Evolutionary conservation across 2,113 vertebrate genomes (phyloP).

Genomic region (Dipodomys ordii): DNA sequence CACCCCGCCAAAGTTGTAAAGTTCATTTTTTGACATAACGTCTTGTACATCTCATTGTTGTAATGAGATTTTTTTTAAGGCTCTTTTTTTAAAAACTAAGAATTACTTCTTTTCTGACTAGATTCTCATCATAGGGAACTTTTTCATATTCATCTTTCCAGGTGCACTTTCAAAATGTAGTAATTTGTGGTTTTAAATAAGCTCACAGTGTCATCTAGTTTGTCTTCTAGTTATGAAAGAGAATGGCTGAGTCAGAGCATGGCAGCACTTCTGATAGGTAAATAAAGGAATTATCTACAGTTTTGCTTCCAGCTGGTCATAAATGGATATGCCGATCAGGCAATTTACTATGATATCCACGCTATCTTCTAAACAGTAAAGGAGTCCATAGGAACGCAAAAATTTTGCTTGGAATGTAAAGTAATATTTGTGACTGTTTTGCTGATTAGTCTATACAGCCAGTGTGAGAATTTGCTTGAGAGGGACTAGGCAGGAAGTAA

Average conservation of each 20-base stretch:
- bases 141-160: conserved; percentile 17
- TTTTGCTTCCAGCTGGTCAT: conserved; percentile 37
- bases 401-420: background rate
- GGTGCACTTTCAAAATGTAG: conserved; percentile 37
- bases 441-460: background rate
- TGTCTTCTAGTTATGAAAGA: background rate
- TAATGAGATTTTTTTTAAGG: too few relatives aligned
- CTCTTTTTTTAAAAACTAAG: background rate
- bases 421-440: conserved; percentile 5
- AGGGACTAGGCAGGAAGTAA: conserved; percentile 37
- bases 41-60: too few relatives aligned
- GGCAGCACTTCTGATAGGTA: conserved; percentile 18
- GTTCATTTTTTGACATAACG: too few relatives aligned
- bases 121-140: conserved; percentile 11
- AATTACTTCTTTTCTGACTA: conserved; percentile 46
- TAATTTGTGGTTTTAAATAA: conserved; percentile 41
- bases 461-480: conserved; percentile 53
- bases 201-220: background rate
- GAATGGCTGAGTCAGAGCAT: conserved; percentile 44
- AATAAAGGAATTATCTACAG: background rate
- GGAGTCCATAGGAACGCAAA: background rate
- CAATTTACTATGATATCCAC: background rate
- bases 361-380: background rate
- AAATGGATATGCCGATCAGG: conserved; percentile 35
- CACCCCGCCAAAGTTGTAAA: too few relatives aligned